These are phyloP conservation scores for Orientallactaga sibirica DNA, from an alignment of 2,797 vertebrate species.

Conservation along the genomic window DNA sequence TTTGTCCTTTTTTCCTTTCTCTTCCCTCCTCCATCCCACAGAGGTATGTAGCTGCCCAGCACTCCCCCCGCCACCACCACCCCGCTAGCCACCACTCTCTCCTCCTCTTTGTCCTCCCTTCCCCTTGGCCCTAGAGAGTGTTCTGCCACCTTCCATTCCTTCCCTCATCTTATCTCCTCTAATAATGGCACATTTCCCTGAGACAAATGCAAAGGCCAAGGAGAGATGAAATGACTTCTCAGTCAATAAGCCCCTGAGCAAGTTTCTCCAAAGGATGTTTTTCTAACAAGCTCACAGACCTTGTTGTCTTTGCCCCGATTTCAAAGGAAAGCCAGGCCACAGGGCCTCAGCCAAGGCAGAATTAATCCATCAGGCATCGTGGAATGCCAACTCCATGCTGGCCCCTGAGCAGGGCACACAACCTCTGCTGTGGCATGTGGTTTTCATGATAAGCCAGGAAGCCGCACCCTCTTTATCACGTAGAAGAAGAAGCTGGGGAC, in stretches of 20 bases:
- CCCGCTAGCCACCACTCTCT: fast-evolving
- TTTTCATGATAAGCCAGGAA: not conserved
- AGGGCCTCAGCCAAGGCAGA: not conserved
- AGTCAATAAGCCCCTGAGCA: slow-evolving; percentile 38
- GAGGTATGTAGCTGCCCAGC: not conserved
- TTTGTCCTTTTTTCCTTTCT: not conserved
- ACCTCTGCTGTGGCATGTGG: fast-evolving
- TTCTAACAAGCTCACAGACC: not conserved
- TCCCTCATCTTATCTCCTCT: slow-evolving; percentile 33
- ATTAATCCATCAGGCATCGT: not conserved
- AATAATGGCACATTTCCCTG: slow-evolving; percentile 52
- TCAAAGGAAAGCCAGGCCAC: not conserved
- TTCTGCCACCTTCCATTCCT: not conserved
- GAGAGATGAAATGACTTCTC: slow-evolving; percentile 41
- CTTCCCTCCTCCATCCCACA: not conserved
- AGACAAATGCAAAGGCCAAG: slow-evolving; percentile 59
- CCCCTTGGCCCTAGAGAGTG: not conserved
- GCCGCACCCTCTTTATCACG: too few relatives aligned
- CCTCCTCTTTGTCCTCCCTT: not conserved
- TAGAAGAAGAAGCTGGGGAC: not conserved
- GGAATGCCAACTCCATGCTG: fast-evolving
- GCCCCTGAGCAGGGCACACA: not conserved
- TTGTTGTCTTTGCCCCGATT: not conserved
- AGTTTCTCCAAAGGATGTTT: slow-evolving; percentile 42
- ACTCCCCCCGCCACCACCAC: fast-evolving